Evolutionary conservation across 2,113 vertebrate species (phyloP), one percentile per base, ranked within the genome.

Genomic region (Campylorhamphus procurvoides): DNA sequence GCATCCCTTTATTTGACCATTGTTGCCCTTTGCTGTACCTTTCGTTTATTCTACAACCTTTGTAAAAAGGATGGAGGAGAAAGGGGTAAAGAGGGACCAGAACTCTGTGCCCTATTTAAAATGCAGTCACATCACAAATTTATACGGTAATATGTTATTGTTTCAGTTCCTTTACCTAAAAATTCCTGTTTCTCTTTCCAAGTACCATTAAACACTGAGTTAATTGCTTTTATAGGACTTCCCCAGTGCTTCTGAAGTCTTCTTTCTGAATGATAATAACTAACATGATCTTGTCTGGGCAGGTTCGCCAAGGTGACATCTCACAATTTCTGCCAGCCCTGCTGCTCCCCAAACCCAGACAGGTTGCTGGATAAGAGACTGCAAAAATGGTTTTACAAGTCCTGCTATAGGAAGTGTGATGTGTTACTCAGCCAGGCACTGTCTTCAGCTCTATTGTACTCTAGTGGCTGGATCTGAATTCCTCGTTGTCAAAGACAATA

Each of bases 1-100:
- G 50, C n/a, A 55, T n/a, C 29, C 18, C 29, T 81, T 60, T 4
- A 1, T 25, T 83, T 23, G 44, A 29, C 10, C 0, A 0, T 0
- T 50, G 39, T 12, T 80, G 49, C 37, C 28, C 46, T 64, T 74
- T 0, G 0, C 49, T 44, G 24, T 10, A 71, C 37, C 37, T 33
- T 84, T 33, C 9, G 28, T 19, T 78, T 71, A 16, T 72, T 73
- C 39, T n/a, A 23, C 10, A 64, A 40, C 15, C 10, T 86, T 90
- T 6, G 13, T 18, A 56, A 78, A 59, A 78, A 59, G 60, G 13
- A 79, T 46, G 47, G 24, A 85, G 44, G 37, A 82, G 17, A 17
- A 82, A 28, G 18, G 23, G 39, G 49, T 27, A 75, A 52, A 47
- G 22, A 69, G 10, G 31, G 10, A 87, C 47, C 11, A 91, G 39